Evolutionary conservation across 1,140 invertebrate species (phyloP), one percentile per base, ranked within the genome.

Genomic region (Orussus abietinus): DNA sequence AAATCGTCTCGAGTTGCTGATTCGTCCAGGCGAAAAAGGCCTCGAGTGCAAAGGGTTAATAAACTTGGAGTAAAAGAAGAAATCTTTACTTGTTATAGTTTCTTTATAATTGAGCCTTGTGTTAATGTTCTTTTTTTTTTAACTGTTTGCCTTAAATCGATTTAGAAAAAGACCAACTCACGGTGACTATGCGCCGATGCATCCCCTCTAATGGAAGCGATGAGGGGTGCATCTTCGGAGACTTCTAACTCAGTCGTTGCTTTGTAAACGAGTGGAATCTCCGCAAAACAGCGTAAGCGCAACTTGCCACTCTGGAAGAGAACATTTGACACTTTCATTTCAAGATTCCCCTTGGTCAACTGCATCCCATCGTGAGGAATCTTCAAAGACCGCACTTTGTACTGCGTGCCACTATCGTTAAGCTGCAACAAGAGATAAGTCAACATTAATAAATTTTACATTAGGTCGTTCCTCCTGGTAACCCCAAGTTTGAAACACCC

Each of bases 181-280:
- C 69, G 57, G 14, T 56, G 55, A 37, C 57, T 65, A 14, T 66
- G 66, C 0, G 67, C 60, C 5, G 62, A 65, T 4, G 69, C 67
- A 43, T 70, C 64, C 4, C 66, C 64, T 4, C 66, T 74, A 40
- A 71, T 74, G 3, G 66, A 62, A 17, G 69, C 66, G 19, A 70
- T 49, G 20, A 63, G 57, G 1, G 68, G 69, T 3, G 47, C 51
- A 13, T 70, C 69, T 37, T 70, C 66, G n/a, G 47, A 50, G 11
- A 74, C 55, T 10, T 66, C 61, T 2, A 62, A 49, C 17, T 65
- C 59, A 4, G 49, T 54, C 1, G 63, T 61, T 17, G 62, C 55
- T 18, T 52, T 57, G 35, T 74, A 74, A 32, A 74, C 51, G 13
- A 57, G 48, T 6, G 55, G 35, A 17, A 74, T 72, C 17, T 45